These are phyloP conservation scores for Hypomecis punctinalis DNA, from an alignment of 2,888 invertebrate genomes.

Conservation along the genomic window DNA sequence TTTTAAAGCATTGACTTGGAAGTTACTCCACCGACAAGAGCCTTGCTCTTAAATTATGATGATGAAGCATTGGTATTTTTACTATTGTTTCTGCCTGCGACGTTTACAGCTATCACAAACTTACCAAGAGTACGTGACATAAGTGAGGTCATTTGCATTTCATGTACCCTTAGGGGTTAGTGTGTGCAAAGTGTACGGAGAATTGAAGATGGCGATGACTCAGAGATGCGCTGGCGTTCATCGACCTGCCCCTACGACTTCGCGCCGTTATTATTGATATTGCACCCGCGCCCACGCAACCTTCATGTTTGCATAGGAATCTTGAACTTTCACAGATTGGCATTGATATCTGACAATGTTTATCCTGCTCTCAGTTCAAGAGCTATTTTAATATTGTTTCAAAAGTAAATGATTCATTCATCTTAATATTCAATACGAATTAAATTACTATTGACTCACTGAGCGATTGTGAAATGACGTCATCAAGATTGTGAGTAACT, in stretches of 20 bases:
- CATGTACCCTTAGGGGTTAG: conserved; percentile 27
- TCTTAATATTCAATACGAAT: conserved; percentile 47
- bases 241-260: conserved; percentile 70
- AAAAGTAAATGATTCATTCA: conserved; percentile 57
- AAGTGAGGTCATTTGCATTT: conserved; percentile 53
- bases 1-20: conserved; percentile 31
- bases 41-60: not conserved
- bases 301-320: conserved; percentile 30
- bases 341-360: not conserved
- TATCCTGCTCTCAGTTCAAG: not conserved
- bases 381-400: conserved; percentile 11
- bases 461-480: conserved; percentile 66
- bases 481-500: conserved; percentile 59
- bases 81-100: conserved; percentile 51
- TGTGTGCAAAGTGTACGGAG: conserved; percentile 39
- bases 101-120: conserved; percentile 44
- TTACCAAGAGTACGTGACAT: conserved; percentile 57
- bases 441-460: conserved; percentile 39
- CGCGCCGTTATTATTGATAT: conserved; percentile 63
- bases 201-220: conserved; percentile 67
- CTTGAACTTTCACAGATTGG: conserved; percentile 17
- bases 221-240: conserved; percentile 69
- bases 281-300: conserved; percentile 48
- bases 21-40: no score
- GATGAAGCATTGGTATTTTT: conserved; percentile 34